phyloP scores from a whole-genome alignment of 1,140 invertebrate genomes.

The Nasonia longicornis region DNA sequence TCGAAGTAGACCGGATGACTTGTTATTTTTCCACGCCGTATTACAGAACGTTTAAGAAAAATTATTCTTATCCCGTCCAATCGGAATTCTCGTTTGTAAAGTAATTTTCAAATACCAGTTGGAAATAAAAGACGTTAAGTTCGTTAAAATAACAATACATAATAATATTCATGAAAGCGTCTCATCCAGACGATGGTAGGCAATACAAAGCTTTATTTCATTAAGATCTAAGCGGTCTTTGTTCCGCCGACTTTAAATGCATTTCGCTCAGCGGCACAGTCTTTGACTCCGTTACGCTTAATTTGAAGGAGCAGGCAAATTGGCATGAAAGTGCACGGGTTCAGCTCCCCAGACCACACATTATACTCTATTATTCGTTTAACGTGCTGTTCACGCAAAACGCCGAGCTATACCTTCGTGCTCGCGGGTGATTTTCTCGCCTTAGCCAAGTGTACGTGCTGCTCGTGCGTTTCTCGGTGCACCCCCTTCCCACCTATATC shows the following conservation, averaged over 20 bases:
- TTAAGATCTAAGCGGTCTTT: neutral
- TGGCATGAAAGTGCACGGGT: neutral
- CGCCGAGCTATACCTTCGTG: neutral
- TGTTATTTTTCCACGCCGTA: neutral
- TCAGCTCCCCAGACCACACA: neutral
- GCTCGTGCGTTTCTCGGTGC: neutral
- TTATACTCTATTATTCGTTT: constrained; percentile 2
- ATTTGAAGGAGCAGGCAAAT: neutral
- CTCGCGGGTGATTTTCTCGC: neutral
- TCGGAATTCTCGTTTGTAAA: too few relatives aligned
- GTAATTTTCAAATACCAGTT: too few relatives aligned
- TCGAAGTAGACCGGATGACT: too few relatives aligned
- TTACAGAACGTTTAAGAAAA: neutral
- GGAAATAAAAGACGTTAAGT: too few relatives aligned
- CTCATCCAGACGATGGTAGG: too few relatives aligned
- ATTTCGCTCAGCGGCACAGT: neutral
- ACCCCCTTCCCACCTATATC: neutral
- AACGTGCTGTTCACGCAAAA: constrained; percentile 5
- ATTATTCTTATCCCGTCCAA: too few relatives aligned
- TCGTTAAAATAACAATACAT: too few relatives aligned
- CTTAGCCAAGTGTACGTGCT: too few relatives aligned
- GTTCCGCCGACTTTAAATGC: neutral
- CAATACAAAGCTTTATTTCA: too few relatives aligned
- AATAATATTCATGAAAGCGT: too few relatives aligned
- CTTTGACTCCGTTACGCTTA: neutral